Percentiles rank a stretch among this genome's conserved stretches.
phyloP scores from a whole-genome alignment of 2,888 invertebrate species.

The Synanthedon andrenaeformis region DNA sequence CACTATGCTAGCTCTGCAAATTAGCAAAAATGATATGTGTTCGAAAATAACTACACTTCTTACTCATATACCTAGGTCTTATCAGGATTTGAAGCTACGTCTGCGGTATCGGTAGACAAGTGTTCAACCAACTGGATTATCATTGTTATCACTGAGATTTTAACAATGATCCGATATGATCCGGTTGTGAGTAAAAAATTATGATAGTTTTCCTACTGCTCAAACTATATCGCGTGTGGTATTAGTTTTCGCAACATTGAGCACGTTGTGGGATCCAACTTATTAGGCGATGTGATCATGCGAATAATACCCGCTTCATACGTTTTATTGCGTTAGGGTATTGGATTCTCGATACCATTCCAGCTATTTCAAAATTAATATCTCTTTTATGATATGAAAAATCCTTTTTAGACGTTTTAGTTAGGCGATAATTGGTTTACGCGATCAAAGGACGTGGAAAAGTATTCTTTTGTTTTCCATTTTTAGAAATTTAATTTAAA shows the following conservation, averaged over 20 bases:
- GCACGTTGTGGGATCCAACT: constrained; percentile 63
- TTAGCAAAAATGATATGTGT: no score
- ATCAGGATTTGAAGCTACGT: no score
- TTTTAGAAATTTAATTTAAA: no score
- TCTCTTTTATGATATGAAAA: constrained; percentile 12
- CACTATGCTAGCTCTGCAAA: no score
- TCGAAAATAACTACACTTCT: no score
- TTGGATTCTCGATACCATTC: constrained; percentile 37
- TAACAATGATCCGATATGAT: no score
- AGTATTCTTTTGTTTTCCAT: no score
- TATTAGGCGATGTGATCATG: constrained; percentile 67
- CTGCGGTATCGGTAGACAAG: no score
- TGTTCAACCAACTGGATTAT: no score
- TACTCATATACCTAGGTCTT: no score
- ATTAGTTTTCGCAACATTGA: constrained; percentile 62
- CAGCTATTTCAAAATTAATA: constrained; percentile 32
- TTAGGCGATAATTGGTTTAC: not conserved
- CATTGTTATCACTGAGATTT: no score
- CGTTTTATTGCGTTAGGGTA: constrained; percentile 53
- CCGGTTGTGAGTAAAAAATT: not conserved
- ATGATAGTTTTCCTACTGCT: not conserved
- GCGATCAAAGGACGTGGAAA: not conserved
- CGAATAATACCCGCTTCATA: constrained; percentile 64
- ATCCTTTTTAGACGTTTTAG: not conserved
- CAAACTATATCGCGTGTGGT: constrained; percentile 20